Evolutionary conservation across 2,888 invertebrate species (phyloP).

Genomic region (Lochmaea capreae): DNA sequence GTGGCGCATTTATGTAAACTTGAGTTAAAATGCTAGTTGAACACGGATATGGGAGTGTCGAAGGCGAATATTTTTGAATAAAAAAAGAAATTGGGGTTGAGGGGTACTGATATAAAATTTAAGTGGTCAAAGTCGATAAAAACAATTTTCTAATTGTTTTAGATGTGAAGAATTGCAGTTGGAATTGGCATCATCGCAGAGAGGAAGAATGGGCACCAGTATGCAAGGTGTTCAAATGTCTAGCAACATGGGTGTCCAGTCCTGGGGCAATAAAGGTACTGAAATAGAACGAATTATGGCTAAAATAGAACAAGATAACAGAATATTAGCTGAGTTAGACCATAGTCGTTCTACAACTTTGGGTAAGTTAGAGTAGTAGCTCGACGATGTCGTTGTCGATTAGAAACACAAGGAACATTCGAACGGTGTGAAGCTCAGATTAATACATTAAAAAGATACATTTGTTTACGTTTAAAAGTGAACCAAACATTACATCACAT

Average conservation of each 20-base stretch:
- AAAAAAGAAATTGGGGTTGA: too few species aligned
- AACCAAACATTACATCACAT: too few species aligned
- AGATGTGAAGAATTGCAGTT: conserved; percentile 89
- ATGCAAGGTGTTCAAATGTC: conserved; percentile 50
- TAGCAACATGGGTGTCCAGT: conserved; percentile 65
- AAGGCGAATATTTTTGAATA: too few species aligned
- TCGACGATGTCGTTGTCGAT: background rate
- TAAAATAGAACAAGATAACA: conserved; percentile 91
- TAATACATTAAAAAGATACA: too few species aligned
- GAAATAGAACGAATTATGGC: conserved; percentile 96
- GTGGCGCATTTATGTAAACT: too few species aligned
- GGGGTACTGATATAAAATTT: too few species aligned
- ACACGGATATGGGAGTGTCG: too few species aligned
- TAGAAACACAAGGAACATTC: conserved; percentile 28
- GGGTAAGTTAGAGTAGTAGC: conserved; percentile 65
- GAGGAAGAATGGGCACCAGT: conserved; percentile 58
- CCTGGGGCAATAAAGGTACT: conserved; percentile 68
- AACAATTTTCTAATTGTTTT: background rate
- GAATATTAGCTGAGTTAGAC: conserved; percentile 90
- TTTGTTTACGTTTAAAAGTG: too few species aligned
- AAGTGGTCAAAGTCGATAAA: too few species aligned
- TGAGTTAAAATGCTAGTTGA: too few species aligned
- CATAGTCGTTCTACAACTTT: conserved; percentile 80
- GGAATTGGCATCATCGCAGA: conserved; percentile 76
- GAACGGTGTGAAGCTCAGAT: background rate